Conservation (phyloP, 2,797 vertebrate genomes). For the Amblyraja radiata region DNA sequence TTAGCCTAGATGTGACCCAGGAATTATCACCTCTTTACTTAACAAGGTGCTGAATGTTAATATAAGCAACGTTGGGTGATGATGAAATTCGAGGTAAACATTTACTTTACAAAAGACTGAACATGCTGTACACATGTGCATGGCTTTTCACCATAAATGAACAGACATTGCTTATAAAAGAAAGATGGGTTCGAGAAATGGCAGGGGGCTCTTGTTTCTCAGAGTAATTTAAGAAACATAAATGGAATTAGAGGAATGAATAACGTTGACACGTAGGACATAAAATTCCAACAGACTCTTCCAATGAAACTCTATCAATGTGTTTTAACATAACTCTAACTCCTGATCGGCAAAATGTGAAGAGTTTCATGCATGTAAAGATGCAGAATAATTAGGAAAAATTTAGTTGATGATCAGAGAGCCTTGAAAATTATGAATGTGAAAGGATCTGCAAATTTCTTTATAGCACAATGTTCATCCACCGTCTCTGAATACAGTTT, state of each 20-base stretch:
- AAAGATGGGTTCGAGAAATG: background rate
- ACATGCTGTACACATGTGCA: background rate
- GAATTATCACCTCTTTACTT: slow-evolving; percentile 4
- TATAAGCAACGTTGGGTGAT: background rate
- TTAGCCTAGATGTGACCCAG: background rate
- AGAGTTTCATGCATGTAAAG: background rate
- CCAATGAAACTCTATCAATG: background rate
- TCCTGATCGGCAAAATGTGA: background rate
- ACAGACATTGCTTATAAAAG: background rate
- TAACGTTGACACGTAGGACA: background rate
- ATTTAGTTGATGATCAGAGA: background rate
- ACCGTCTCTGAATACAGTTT: background rate
- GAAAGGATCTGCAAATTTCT: background rate
- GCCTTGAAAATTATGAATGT: background rate
- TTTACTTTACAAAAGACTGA: background rate
- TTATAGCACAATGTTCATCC: background rate
- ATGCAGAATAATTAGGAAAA: background rate
- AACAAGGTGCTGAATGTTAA: background rate
- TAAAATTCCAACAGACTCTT: background rate
- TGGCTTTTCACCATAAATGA: background rate
- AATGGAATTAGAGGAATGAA: background rate
- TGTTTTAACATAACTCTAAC: background rate
- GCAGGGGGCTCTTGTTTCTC: background rate
- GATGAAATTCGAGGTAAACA: background rate
- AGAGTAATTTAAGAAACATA: background rate